These are phyloP conservation scores for Boloria euphrosyne DNA, from an alignment of 2,888 invertebrate genomes.

Conservation along the genomic window DNA sequence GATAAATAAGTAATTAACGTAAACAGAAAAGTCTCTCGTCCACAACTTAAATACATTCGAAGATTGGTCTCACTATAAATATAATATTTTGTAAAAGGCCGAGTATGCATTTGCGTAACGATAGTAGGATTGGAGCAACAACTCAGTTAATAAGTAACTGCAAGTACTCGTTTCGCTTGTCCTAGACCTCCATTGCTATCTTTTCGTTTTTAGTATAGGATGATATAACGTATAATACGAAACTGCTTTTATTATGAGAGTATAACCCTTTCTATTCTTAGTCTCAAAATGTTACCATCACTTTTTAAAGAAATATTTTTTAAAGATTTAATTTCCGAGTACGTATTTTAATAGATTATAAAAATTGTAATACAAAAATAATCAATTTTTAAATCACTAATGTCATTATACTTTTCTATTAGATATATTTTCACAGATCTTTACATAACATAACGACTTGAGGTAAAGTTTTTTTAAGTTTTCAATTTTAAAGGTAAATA, in stretches of 20 bases:
- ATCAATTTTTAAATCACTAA: no score
- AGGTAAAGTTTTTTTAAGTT: background rate
- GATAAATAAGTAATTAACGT: no score
- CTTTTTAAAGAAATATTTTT: no score
- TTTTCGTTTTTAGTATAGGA: constrained; percentile 17
- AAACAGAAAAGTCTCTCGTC: no score
- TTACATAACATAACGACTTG: background rate
- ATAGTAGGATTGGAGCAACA: constrained; percentile 36
- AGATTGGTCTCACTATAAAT: constrained; percentile 4
- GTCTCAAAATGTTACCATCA: no score
- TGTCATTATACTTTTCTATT: no score
- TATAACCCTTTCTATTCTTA: background rate
- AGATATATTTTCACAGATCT: background rate
- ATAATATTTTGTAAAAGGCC: background rate
- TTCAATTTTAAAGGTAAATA: background rate
- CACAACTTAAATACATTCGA: background rate
- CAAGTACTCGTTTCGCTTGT: constrained; percentile 24
- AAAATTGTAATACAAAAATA: no score
- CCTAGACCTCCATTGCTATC: constrained; percentile 30
- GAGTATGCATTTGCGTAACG: constrained; percentile 28
- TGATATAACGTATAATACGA: constrained; percentile 26
- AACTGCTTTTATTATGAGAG: constrained; percentile 4
- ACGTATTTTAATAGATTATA: no score
- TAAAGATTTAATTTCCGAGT: no score
- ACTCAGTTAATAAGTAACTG: constrained; percentile 28